phyloP scores from a whole-genome alignment of 2,888 invertebrate species.

The Nomada ferruginata region DNA sequence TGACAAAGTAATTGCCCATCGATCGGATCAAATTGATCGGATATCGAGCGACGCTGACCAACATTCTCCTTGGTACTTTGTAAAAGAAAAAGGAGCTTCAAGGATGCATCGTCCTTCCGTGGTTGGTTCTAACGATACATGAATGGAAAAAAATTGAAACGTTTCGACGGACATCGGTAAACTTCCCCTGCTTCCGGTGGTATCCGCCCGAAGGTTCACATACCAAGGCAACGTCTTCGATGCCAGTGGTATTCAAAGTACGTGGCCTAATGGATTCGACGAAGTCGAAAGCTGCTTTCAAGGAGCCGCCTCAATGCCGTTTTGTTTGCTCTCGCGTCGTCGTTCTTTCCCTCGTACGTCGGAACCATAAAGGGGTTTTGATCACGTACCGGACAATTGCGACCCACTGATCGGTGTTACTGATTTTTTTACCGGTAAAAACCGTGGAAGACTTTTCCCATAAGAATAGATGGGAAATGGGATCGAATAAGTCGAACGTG shows the following conservation, averaged over 20 bases:
- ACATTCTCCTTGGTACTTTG: not conserved
- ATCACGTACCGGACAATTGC: conserved; percentile 19
- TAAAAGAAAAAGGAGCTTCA: too few relatives aligned
- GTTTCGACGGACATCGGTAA: conserved; percentile 23
- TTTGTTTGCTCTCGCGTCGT: conserved; percentile 45
- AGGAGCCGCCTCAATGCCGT: conserved; percentile 36
- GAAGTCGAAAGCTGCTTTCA: conserved; percentile 52
- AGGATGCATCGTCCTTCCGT: not conserved
- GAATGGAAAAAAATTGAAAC: conserved; percentile 20
- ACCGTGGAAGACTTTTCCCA: too few relatives aligned
- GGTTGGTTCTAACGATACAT: not conserved
- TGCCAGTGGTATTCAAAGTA: conserved; percentile 54
- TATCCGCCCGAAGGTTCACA: conserved; percentile 40
- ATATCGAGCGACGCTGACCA: conserved; percentile 20
- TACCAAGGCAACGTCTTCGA: conserved; percentile 40
- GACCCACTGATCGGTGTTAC: too few relatives aligned
- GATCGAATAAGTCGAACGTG: conserved; percentile 7
- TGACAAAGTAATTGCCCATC: conserved; percentile 39
- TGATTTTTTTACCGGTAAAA: not conserved
- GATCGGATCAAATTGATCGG: conserved; percentile 45
- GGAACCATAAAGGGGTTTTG: conserved; percentile 16
- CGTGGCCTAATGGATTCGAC: conserved; percentile 62
- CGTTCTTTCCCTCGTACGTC: not conserved
- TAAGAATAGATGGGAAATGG: not conserved
- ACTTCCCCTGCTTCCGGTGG: conserved; percentile 44